Conservation (phyloP, 2,888 invertebrate species). For the Baronia brevicornis region DNA sequence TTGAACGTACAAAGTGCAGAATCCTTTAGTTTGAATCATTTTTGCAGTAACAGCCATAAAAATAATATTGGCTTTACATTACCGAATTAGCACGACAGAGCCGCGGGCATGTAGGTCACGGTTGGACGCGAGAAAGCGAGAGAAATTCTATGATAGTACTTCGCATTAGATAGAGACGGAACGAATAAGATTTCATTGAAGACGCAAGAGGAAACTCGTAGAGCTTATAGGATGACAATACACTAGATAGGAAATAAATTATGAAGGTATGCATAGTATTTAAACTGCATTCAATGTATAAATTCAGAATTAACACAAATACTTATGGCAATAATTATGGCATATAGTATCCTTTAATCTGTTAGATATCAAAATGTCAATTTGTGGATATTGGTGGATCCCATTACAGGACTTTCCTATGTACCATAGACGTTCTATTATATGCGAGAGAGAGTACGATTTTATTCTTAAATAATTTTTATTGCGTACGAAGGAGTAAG, state of each 20-base stretch:
- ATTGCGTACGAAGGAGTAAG: no score
- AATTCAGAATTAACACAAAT: conserved; percentile 1
- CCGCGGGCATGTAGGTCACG: conserved; percentile 55
- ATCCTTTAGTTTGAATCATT: no score
- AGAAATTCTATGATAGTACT: conserved; percentile 10
- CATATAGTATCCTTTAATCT: no score
- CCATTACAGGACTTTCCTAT: no score
- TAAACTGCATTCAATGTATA: not conserved
- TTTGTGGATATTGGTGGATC: no score
- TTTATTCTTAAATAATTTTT: no score
- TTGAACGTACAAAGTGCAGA: no score
- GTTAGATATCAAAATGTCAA: no score
- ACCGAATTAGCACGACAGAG: conserved; percentile 44
- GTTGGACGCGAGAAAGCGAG: conserved; percentile 31
- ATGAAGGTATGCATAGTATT: no score
- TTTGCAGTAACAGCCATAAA: conserved; percentile 1
- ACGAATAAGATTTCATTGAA: conserved; percentile 9
- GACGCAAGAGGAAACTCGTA: conserved; percentile 10
- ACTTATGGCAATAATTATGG: no score
- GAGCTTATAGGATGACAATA: conserved; percentile 3
- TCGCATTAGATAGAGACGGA: conserved; percentile 14
- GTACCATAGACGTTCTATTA: no score
- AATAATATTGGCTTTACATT: conserved; percentile 28
- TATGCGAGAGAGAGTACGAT: no score
- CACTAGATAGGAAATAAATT: not conserved